Percentiles rank a stretch among this genome's conserved stretches.
Evolutionary conservation across 1,140 invertebrate genomes (phyloP).

Genomic region (Drosophila subobscura): DNA sequence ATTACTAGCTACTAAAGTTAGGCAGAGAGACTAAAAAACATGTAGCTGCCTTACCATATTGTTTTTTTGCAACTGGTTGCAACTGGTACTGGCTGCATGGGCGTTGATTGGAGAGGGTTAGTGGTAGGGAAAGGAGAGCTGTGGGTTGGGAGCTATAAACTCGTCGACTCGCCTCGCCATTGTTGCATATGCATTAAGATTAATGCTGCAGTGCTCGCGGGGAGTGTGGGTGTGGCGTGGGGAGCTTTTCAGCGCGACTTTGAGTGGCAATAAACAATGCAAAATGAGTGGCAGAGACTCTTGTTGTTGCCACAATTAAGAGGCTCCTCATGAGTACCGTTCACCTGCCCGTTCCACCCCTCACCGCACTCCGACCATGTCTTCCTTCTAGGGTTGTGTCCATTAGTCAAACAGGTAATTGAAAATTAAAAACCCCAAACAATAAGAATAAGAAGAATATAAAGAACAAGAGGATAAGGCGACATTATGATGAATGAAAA

Average conservation of each 20-base stretch:
- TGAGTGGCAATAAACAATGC: conserved; percentile 53
- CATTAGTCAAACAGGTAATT: conserved; percentile 50
- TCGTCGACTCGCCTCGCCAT: conserved; percentile 3
- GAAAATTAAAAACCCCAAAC: conserved; percentile 33
- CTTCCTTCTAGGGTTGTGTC: conserved; percentile 19
- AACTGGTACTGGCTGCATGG: conserved; percentile 10
- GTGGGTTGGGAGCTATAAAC: neutral
- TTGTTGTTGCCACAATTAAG: conserved; percentile 16
- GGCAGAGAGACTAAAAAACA: no score
- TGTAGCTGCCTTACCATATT: no score
- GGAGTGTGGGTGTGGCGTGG: neutral
- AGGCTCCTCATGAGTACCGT: no score
- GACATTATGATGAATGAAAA: no score
- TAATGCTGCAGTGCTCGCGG: conserved; percentile 25
- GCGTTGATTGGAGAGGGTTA: no score
- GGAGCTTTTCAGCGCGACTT: conserved; percentile 5
- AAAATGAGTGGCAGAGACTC: conserved; percentile 43
- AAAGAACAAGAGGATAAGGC: neutral
- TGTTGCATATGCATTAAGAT: conserved; percentile 39
- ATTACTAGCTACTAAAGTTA: no score
- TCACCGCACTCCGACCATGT: conserved; percentile 3
- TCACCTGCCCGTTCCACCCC: no score
- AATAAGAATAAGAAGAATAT: conserved; percentile 6
- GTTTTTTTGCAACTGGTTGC: neutral
- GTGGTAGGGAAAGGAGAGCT: neutral